Base-by-base conservation (phyloP, 2,888 invertebrate genomes). In the Drosophila anomalipes region DNA sequence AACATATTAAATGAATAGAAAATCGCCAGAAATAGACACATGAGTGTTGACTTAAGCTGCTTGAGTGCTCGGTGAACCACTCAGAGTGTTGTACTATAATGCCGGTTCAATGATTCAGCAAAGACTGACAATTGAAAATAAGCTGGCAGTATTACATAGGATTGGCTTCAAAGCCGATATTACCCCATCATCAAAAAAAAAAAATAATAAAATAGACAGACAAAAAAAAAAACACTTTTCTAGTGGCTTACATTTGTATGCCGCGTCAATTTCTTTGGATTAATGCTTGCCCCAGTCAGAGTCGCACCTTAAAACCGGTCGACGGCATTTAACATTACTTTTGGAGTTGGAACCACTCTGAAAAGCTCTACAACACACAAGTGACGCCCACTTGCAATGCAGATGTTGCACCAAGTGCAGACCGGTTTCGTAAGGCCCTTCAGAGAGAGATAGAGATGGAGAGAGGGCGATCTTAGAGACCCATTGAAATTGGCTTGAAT, bases 281-380 rank as follows among this genome's bases (percentile, higher is more conserved):
- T 56, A 37, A 62, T 44, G 63, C 35, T 54, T 70, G 63, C 33
- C 49, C 51, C 73, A 52, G 67, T 70, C 60, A 54, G 58, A 66
- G 81, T 83, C 89, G 89, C 85, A 85, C 85, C 89, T 83, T 83
- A 86, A 86, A 85, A 85, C 86, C 86, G 86, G 89, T 78, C 64
- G 63, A 59, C 83, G 88, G 83, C 77, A 88, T 88, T 88, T 86
- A 69, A 58, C 62, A 56, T 67, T 49, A 70, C 56, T 63, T 52
- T 61, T 70, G 61, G 58, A 71, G 75, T 49, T 74, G 51, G 22
- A 67, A 47, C 65, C 57, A 37, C 69, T 79, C 81, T 66, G 54
- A 53, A 77, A 69, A 64, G 49, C 76, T 62, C 61, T 64, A 79
- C 64, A 75, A 70, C 53, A 77, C 56, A 75, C 81, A 86, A 81